phyloP scores from a whole-genome alignment of 2,113 vertebrate species.

The Athene cunicularia region DNA sequence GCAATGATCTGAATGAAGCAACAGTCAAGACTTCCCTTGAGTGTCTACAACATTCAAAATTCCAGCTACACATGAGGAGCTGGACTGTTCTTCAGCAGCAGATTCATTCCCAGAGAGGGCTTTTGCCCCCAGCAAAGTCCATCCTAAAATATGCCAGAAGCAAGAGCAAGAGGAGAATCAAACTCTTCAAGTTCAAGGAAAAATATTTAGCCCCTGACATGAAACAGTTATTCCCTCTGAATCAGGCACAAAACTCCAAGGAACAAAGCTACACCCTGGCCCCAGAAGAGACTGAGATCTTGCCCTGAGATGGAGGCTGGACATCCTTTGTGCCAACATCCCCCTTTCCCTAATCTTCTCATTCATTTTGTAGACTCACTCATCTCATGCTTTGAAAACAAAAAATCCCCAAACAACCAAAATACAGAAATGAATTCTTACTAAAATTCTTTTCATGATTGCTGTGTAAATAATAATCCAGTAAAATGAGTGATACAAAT shows the following conservation, averaged over 20 bases:
- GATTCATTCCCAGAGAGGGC: neutral
- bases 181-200: neutral
- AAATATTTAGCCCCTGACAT: neutral
- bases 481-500: neutral
- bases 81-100: neutral
- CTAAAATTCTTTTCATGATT: neutral
- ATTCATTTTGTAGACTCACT: neutral
- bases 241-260: neutral
- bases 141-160: neutral
- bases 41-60: neutral
- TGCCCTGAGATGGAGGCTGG: neutral
- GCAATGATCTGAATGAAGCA: rapidly evolving
- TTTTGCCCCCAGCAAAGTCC: neutral
- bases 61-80: rapidly evolving
- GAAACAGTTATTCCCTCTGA: neutral
- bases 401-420: neutral
- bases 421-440: neutral
- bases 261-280: neutral
- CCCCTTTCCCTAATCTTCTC: neutral
- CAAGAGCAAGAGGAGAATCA: neutral
- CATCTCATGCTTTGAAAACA: neutral
- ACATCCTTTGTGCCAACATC: neutral
- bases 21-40: neutral
- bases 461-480: constrained; percentile 24
- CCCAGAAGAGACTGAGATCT: neutral